These are phyloP conservation scores for Cataglyphis altisquamis DNA, from an alignment of 2,888 invertebrate species.

Conservation along the genomic window DNA sequence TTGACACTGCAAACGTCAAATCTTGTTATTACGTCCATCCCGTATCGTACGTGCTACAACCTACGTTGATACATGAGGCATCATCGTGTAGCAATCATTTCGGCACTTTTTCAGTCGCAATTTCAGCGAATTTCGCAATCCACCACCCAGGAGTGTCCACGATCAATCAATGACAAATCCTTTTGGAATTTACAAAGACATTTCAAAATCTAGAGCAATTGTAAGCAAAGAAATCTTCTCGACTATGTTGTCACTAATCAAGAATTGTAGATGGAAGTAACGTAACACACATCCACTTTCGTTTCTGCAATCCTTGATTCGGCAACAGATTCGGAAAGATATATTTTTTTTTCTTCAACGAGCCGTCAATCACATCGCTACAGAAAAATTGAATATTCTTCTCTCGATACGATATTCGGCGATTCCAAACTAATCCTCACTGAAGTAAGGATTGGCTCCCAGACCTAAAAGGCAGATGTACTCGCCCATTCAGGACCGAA, in stretches of 20 bases:
- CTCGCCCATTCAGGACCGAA: not conserved
- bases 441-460: not conserved
- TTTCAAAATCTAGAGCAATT: not conserved
- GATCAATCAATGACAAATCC: conserved; percentile 20
- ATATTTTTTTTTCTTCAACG: conserved; percentile 8
- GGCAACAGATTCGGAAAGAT: not conserved
- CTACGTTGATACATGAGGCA: not conserved
- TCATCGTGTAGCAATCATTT: conserved; percentile 27
- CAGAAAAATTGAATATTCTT: not conserved
- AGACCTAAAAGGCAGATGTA: conserved; percentile 20
- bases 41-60: not conserved
- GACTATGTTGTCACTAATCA: not conserved
- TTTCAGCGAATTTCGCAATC: conserved; percentile 8
- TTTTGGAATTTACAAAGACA: not conserved
- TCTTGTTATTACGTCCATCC: conserved; percentile 4
- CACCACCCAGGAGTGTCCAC: not conserved
- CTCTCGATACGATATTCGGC: conserved; percentile 1
- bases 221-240: not conserved
- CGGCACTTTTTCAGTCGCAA: conserved; percentile 27
- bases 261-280: not conserved
- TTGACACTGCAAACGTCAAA: conserved; percentile 10
- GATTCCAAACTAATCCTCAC: not conserved
- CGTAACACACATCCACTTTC: not conserved
- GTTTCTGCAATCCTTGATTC: not conserved
- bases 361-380: conserved; percentile 8